A percentile compares a stretch with the other conserved stretches of the same genome.
Evolutionary conservation across 2,797 vertebrate genomes (phyloP).

Genomic region (Acridotheres tristis): DNA sequence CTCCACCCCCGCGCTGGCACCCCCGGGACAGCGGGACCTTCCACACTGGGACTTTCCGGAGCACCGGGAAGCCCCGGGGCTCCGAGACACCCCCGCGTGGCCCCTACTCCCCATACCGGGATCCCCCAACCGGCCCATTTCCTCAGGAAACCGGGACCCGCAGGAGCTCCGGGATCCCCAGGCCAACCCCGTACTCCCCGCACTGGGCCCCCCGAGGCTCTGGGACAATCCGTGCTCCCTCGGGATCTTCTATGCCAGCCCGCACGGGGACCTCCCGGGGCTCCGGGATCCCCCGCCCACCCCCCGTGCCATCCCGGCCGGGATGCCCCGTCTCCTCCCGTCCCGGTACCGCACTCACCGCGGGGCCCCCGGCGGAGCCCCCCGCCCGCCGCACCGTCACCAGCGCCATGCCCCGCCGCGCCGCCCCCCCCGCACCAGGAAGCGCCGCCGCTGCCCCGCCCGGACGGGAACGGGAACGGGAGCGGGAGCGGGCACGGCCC

Average conservation of each 20-base stretch:
- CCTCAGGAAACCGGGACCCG: background rate
- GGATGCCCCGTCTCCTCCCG: background rate
- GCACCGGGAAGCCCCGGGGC: background rate
- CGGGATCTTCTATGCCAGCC: background rate
- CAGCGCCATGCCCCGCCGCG: slow-evolving; percentile 67
- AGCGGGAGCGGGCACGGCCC: background rate
- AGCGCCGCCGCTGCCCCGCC: slow-evolving; percentile 17
- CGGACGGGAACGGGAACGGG: background rate
- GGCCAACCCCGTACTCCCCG: background rate
- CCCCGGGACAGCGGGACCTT: background rate
- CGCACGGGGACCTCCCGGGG: background rate
- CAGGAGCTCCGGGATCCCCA: background rate
- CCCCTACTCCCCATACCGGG: background rate
- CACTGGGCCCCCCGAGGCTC: background rate
- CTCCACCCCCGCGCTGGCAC: background rate
- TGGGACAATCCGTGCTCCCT: background rate
- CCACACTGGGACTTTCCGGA: background rate
- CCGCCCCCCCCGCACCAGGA: slow-evolving; percentile 21
- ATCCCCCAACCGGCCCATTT: background rate
- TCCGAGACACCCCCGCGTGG: too few relatives aligned
- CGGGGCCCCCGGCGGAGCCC: slow-evolving; percentile 42
- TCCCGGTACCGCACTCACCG: slow-evolving; percentile 56
- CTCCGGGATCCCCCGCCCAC: background rate
- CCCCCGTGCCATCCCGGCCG: background rate
- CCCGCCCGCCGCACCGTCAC: slow-evolving; percentile 72